Evolutionary conservation across 2,113 vertebrate genomes (phyloP), one percentile per base, ranked within the genome.

Genomic region (Scolopax mira): DNA sequence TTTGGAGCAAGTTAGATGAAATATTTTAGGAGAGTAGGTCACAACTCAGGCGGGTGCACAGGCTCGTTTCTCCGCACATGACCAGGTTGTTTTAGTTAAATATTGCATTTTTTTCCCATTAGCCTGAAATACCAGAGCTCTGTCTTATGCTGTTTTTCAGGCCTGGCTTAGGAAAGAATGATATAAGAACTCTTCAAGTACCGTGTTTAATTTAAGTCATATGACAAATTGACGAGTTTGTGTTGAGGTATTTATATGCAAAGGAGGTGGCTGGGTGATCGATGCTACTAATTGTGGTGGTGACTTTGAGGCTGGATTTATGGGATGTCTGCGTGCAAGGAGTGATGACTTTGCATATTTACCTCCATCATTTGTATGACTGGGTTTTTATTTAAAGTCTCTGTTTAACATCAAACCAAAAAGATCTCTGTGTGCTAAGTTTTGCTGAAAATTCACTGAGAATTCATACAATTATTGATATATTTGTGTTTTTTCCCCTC

Each of bases 41-140:
- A 96, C 75, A 57, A 30, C 84, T 80, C 55, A 41, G n/a, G 71
- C 57, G 67, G 31, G 88, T 77, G 28, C 42, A 57, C 18, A 61
- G 31, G 31, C 61, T 78, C 11, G 48, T 81, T 84, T 66, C 44
- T 74, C n/a, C 49, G 33, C 65, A 93, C 69, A 74, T 72, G 57
- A 79, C 65, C 88, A 91, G 83, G 70, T 89, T 97, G 88, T 93
- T 96, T 84, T 57, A 81, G 85, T 96, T 93, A 96, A 95, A 82
- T 69, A 54, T 2, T 8, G 1, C 75, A 42, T 61, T 93, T 92
- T 94, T 94, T 92, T 94, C 66, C 86, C 85, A 71, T 89, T 95
- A 91, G 37, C 5, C 0, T 84, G 86, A 91, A 92, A 95, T 96
- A 61, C 94, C 93, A 94, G 71, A 94, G 48, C 35, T 85, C 17